Conservation (phyloP, 2,113 vertebrate genomes). For the Oxyura jamaicensis region DNA sequence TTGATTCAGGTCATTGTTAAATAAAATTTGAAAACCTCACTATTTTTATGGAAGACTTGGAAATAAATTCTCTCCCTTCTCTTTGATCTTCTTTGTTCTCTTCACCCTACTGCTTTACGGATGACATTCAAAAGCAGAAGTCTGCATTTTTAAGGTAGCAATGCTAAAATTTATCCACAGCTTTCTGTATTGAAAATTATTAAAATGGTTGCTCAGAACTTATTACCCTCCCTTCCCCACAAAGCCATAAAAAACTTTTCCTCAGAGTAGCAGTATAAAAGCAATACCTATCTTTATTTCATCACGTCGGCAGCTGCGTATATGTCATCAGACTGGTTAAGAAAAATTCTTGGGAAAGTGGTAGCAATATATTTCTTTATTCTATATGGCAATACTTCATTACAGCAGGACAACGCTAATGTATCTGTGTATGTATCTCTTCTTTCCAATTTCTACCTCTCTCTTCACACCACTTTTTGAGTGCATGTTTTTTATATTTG, state of each 20-base stretch:
- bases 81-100: constrained; percentile 49
- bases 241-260: background rate
- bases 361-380: background rate
- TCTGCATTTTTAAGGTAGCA: constrained; percentile 30
- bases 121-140: constrained; percentile 50
- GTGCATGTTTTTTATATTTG: background rate
- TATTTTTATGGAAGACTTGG: constrained; percentile 37
- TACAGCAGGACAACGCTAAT: background rate
- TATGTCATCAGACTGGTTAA: background rate
- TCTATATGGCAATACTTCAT: background rate
- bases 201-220: background rate
- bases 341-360: constrained; percentile 3
- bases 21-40: constrained; percentile 38
- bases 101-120: background rate
- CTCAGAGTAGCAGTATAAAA: constrained; percentile 6
- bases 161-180: constrained; percentile 9
- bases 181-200: constrained; percentile 10
- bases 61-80: constrained; percentile 16
- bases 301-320: background rate
- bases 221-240: background rate
- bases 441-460: background rate
- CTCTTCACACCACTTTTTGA: background rate
- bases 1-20: constrained; percentile 48
- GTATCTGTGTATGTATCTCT: background rate
- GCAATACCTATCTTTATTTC: constrained; percentile 25